Percentiles rank a stretch among this genome's conserved stretches.
Evolutionary conservation across 35 echinoderm and acorn worm species (phyloP).

Genomic region (Stichopus chloronotus): DNA sequence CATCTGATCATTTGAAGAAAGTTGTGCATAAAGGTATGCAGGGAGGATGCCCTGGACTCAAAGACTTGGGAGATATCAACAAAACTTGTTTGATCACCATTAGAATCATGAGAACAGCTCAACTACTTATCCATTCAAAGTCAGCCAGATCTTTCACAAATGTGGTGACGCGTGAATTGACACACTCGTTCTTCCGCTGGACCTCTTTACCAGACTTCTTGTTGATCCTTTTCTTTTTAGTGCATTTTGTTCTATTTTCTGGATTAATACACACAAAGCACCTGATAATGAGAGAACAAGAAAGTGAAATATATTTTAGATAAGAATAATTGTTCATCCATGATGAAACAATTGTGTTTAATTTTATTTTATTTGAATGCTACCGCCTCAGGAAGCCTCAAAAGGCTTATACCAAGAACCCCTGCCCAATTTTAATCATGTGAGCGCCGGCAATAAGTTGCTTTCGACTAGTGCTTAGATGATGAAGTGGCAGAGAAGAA

Average conservation of each 20-base stretch:
- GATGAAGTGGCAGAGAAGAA: background rate
- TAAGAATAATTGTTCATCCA: no score
- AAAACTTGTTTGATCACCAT: background rate
- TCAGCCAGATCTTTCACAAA: background rate
- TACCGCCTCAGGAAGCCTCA: no score
- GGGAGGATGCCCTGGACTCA: background rate
- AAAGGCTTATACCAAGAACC: no score
- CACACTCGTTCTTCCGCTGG: slow-evolving; percentile 1
- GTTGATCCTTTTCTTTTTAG: background rate
- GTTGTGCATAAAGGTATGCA: background rate
- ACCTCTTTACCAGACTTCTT: no score
- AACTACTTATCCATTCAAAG: slow-evolving; percentile 15
- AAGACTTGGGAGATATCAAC: slow-evolving; percentile 4
- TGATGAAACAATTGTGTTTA: no score
- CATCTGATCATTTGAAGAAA: background rate
- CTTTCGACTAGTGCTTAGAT: background rate
- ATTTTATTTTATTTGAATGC: no score
- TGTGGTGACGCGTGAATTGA: background rate
- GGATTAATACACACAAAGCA: background rate
- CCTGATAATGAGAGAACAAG: background rate
- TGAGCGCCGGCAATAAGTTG: background rate
- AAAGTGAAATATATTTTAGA: background rate
- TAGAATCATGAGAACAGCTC: background rate
- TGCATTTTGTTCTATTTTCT: background rate
- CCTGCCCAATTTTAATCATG: background rate